Percentiles rank a stretch among this genome's conserved stretches.
Evolutionary conservation across 1,140 invertebrate genomes (phyloP).

Genomic region (Pseudachorutes palmiensis): DNA sequence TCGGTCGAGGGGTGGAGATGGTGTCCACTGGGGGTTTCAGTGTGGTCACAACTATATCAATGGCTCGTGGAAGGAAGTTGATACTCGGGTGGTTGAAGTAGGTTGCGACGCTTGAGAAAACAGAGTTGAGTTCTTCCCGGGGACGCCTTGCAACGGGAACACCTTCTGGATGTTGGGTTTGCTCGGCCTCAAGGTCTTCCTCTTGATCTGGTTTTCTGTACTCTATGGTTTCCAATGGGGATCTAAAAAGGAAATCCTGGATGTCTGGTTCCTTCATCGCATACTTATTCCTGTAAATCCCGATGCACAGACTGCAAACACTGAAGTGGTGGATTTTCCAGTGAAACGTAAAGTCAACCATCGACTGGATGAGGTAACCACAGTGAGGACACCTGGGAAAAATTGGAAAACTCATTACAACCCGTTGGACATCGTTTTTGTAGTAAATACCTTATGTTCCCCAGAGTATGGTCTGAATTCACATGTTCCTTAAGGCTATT

Average conservation of each 20-base stretch:
- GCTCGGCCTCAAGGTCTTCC: not conserved
- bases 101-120: not conserved
- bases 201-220: not conserved
- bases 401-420: constrained; percentile 1
- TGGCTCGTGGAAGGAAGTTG: constrained; percentile 7
- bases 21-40: not conserved
- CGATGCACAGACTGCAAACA: constrained; percentile 40
- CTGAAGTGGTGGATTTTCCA: constrained; percentile 40
- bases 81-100: constrained; percentile 12
- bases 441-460: constrained; percentile 34
- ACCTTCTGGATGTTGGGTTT: not conserved
- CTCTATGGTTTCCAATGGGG: constrained; percentile 17
- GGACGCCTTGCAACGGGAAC: constrained; percentile 5
- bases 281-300: constrained; percentile 40
- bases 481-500: constrained; percentile 40
- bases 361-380: constrained; percentile 37
- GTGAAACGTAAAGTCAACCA: constrained; percentile 38
- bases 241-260: constrained; percentile 29
- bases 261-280: constrained; percentile 38
- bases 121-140: not conserved
- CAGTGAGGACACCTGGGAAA: constrained; percentile 44
- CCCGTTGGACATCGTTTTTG: not conserved
- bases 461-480: constrained; percentile 38
- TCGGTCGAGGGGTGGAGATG: not conserved
- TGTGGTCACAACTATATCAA: not conserved